Percentiles rank a stretch among this genome's conserved stretches.
Evolutionary conservation across 2,113 vertebrate species (phyloP).

Genomic region (Pelvicachromis taeniatus): DNA sequence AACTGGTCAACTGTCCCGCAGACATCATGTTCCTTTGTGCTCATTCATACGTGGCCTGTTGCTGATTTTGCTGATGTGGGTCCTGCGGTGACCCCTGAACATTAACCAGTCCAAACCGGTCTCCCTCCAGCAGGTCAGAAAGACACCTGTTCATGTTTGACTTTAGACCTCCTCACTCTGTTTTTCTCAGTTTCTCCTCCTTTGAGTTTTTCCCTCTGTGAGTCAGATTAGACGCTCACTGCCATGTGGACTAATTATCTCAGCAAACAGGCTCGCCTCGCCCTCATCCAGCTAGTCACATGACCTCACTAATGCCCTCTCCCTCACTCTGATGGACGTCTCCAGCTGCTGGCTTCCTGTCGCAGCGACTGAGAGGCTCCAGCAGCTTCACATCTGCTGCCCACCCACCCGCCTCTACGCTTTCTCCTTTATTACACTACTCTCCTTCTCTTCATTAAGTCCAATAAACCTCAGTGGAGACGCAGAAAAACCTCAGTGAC

Average conservation of each 20-base stretch:
- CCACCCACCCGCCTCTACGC: background rate
- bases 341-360: slow-evolving; percentile 50
- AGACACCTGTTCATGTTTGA: background rate
- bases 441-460: background rate
- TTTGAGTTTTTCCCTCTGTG: slow-evolving; percentile 17
- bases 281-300: slow-evolving; percentile 32
- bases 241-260: slow-evolving; percentile 65
- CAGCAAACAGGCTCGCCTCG: slow-evolving; percentile 34
- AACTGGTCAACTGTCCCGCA: background rate
- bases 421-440: background rate
- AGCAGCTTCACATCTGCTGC: slow-evolving; percentile 27
- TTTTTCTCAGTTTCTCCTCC: background rate
- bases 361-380: background rate
- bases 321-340: slow-evolving; percentile 37
- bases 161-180: background rate
- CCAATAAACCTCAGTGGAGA: background rate
- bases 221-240: slow-evolving; percentile 58
- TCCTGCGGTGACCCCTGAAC: slow-evolving; percentile 15
- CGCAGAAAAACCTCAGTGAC: background rate
- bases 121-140: background rate
- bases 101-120: slow-evolving; percentile 14
- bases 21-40: background rate
- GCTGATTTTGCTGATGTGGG: slow-evolving; percentile 18
- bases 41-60: background rate
- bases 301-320: slow-evolving; percentile 42